Base-by-base conservation (phyloP, 2,797 vertebrate genomes). In the Rhinophrynus dorsalis region DNA sequence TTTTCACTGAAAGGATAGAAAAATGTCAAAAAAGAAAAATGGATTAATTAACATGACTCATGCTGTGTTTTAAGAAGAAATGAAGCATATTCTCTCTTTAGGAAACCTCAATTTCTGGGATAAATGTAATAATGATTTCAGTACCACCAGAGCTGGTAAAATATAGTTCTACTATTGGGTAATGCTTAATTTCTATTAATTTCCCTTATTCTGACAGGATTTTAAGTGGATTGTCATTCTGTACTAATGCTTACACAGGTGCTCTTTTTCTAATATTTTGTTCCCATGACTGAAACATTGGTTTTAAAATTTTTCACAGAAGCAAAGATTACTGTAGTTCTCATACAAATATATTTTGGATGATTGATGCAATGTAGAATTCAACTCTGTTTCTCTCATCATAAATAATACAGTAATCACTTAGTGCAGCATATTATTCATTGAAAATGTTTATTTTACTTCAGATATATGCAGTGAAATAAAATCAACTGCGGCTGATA, bases 1-100 rank as follows among this genome's bases (percentile, higher is more conserved):
- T 66, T 66, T 66, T 54, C 63, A 66, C 44, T 66, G 55, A 66
- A 55, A 32, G 26, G 26, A 66, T 55, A 66, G 30, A 66, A 66
- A n/a, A 55, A 8, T 18, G 50, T 66, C 63, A 17, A 24, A 38
- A n/a, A 66, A 54, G 50, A 66, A 66, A 23, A 66, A 55, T 55
- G 63, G 48, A 55, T 55, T 18, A 35, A 55, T 38, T 66, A 29
- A 66, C 29, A 23, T 55, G n/a, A n/a, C n/a, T n/a, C n/a, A n/a
- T n/a, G n/a, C n/a, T n/a, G n/a, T n/a, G n/a, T n/a, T n/a, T n/a
- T 29, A 54, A 54, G 63, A 55, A 26, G 23, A 50, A 50, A 54
- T 66, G 54, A 55, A 55, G 44, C 50, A 55, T 54, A 24, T 54
- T 11, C 35, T 30, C 63, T 66, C 63, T 54, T 66, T 66, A 66